Evolutionary conservation across 2,797 vertebrate species (phyloP).

Genomic region (Channallabes apus): DNA sequence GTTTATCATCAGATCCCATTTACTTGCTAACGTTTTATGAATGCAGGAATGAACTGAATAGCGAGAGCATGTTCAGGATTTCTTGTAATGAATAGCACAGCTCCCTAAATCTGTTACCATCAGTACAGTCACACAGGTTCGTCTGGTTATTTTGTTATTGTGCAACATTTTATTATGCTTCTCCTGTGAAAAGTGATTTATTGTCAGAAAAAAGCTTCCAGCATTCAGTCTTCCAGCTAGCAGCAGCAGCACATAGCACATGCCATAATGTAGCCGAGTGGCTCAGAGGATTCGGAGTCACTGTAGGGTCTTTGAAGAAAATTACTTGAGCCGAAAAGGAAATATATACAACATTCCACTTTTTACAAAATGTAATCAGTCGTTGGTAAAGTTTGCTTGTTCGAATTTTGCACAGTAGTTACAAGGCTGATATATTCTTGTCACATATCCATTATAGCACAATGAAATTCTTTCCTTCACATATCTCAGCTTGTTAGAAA

Average conservation of each 20-base stretch:
- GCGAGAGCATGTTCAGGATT: neutral
- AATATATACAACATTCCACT: neutral
- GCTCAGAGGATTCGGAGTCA: neutral
- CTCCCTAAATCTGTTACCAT: neutral
- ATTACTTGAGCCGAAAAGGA: neutral
- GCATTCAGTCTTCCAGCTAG: neutral
- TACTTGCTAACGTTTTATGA: slow-evolving; percentile 36
- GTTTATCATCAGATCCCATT: slow-evolving; percentile 37
- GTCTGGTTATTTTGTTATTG: neutral
- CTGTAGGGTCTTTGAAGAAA: neutral
- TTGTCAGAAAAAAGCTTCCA: neutral
- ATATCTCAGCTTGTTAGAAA: too few relatives aligned
- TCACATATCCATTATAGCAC: too few relatives aligned
- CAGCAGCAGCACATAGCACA: neutral
- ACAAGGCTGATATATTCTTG: neutral
- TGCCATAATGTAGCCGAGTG: neutral
- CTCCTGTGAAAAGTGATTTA: neutral
- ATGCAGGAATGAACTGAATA: slow-evolving; percentile 13
- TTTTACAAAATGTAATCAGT: neutral
- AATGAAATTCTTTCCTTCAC: too few relatives aligned
- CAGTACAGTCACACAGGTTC: neutral
- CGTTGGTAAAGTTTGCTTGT: neutral
- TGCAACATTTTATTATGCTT: neutral
- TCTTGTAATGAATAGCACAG: slow-evolving; percentile 1
- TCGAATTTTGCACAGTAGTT: neutral